phyloP scores from a whole-genome alignment of 2,113 vertebrate genomes.

The Sander lucioperca region DNA sequence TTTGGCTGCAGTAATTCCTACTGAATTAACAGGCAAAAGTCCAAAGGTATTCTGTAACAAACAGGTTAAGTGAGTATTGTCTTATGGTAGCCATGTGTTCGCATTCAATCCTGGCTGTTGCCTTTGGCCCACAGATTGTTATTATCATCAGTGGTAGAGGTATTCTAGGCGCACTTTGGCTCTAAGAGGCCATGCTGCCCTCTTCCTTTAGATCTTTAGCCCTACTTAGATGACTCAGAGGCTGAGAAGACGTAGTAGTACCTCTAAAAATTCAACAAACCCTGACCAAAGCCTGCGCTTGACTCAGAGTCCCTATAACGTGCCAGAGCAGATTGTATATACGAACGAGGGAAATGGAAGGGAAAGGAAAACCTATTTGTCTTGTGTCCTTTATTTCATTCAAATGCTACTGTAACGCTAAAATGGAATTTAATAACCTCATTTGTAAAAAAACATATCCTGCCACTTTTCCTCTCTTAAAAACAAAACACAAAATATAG shows the following conservation, averaged over 20 bases:
- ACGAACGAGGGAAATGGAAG: constrained; percentile 50
- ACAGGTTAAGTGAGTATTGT: constrained; percentile 13
- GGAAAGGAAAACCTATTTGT: constrained; percentile 66
- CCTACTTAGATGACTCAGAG: constrained; percentile 67
- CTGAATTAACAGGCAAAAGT: constrained; percentile 15
- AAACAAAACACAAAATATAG: constrained; percentile 17
- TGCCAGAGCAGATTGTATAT: constrained; percentile 63
- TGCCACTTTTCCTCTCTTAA: constrained; percentile 55
- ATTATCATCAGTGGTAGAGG: constrained; percentile 59
- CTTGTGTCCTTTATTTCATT: constrained; percentile 45
- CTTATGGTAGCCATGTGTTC: constrained; percentile 47
- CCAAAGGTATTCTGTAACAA: constrained; percentile 11
- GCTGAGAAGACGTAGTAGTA: constrained; percentile 38
- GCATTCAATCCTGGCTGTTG: constrained; percentile 51
- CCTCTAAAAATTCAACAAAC: constrained; percentile 53
- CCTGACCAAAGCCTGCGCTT: constrained; percentile 37
- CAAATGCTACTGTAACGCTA: constrained; percentile 41
- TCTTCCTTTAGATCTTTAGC: constrained; percentile 60
- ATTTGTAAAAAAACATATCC: constrained; percentile 35
- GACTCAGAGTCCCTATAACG: constrained; percentile 36
- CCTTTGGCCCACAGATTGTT: constrained; percentile 60
- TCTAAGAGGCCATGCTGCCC: constrained; percentile 26
- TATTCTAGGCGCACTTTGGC: constrained; percentile 59
- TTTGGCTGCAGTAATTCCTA: constrained; percentile 1
- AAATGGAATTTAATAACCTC: constrained; percentile 57